Conservation (phyloP, 2,113 vertebrate species). For the Brachypodius melanocephalos region DNA sequence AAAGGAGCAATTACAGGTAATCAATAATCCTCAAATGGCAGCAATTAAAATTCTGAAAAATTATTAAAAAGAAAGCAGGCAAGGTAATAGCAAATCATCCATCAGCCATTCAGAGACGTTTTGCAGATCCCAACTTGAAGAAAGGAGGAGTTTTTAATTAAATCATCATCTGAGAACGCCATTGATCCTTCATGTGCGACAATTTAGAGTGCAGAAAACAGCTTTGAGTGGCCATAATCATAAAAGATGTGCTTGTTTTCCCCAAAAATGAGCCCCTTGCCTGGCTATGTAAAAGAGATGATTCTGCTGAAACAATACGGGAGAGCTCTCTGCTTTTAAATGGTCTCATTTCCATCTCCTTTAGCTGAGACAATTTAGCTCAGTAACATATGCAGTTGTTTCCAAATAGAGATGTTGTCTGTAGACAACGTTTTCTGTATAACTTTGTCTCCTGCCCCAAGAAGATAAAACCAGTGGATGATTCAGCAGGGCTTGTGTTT, state of each 20-base stretch:
- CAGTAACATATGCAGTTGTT: slow-evolving; percentile 22
- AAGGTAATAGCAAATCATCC: not conserved
- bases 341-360: slow-evolving; percentile 54
- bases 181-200: slow-evolving; percentile 11
- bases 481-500: not conserved
- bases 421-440: not conserved
- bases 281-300: not conserved
- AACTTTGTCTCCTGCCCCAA: not conserved
- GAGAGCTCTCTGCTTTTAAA: slow-evolving; percentile 46
- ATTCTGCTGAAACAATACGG: not conserved
- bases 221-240: slow-evolving; percentile 11
- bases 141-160: slow-evolving; percentile 45
- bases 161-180: not conserved
- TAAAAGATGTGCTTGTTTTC: slow-evolving; percentile 59
- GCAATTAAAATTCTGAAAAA: slow-evolving; percentile 32
- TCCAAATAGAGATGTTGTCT: not conserved
- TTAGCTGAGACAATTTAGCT: slow-evolving; percentile 34
- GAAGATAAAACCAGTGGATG: not conserved
- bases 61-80: not conserved
- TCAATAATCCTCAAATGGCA: slow-evolving; percentile 45
- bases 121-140: not conserved
- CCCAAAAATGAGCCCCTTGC: not conserved
- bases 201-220: slow-evolving; percentile 15
- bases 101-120: not conserved
- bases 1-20: slow-evolving; percentile 41